Conservation (phyloP, 92 coral and sea anemone genomes). For the Isaurus tuberculatus region DNA sequence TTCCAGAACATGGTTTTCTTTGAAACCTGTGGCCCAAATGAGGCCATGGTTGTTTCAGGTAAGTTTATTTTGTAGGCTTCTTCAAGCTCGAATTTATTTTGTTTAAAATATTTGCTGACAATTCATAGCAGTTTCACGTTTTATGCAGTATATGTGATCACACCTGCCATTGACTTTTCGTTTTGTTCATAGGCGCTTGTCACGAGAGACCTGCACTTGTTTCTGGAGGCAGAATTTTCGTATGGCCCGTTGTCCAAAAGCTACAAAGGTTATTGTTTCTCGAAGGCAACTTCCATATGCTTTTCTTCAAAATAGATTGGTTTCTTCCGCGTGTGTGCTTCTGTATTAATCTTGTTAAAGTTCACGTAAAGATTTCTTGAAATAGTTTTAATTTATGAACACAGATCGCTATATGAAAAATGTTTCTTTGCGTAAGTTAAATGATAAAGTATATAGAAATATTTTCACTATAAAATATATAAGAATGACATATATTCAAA, state of each 20-base stretch:
- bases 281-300: neutral
- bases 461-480: too few species aligned
- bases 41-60: constrained; percentile 67
- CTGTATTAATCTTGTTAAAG: neutral
- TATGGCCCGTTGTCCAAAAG: constrained; percentile 58
- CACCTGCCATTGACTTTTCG: neutral
- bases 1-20: constrained; percentile 48
- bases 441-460: too few species aligned
- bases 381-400: neutral
- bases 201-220: constrained; percentile 52
- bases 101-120: neutral
- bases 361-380: neutral
- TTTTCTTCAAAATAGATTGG: neutral
- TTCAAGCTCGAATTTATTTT: neutral
- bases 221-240: constrained; percentile 61
- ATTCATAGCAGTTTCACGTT: neutral
- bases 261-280: constrained; percentile 48
- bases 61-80: neutral
- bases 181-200: constrained; percentile 47
- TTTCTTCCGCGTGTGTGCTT: neutral
- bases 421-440: neutral
- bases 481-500: too few species aligned
- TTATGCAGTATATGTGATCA: neutral
- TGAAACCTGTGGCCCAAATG: constrained; percentile 64
- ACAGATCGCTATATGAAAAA: neutral